Evolutionary conservation across 2,113 vertebrate genomes (phyloP).

Genomic region (Lophotis ruficrista): DNA sequence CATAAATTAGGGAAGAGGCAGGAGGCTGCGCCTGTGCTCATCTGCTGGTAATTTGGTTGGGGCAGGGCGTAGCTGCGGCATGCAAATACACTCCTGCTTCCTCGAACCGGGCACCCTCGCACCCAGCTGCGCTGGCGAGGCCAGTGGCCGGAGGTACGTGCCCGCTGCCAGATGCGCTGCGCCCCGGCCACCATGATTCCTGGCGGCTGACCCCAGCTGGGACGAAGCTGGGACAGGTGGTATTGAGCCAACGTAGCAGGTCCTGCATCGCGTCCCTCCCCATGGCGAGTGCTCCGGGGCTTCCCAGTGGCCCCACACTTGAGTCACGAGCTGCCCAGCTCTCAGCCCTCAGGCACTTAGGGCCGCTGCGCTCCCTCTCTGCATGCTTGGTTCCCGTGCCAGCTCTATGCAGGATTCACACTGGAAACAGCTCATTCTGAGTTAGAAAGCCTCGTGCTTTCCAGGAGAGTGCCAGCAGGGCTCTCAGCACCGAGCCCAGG

Average conservation of each 20-base stretch:
- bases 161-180: rapidly evolving
- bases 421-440: background rate
- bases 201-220: background rate
- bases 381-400: background rate
- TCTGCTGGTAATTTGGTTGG: slow-evolving; percentile 17
- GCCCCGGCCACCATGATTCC: rapidly evolving
- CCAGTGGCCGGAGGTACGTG: rapidly evolving
- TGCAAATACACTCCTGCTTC: slow-evolving; percentile 30
- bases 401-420: background rate
- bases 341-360: background rate
- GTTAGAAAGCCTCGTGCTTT: background rate
- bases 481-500: background rate
- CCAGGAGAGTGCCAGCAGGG: background rate
- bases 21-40: background rate
- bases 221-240: background rate
- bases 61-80: slow-evolving; percentile 17
- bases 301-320: background rate
- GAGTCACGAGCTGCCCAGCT: background rate
- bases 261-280: background rate
- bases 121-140: background rate
- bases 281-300: rapidly evolving
- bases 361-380: background rate
- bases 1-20: background rate
- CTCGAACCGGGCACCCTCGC: rapidly evolving
- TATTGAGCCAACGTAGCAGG: rapidly evolving